Evolutionary conservation across 2,888 invertebrate genomes (phyloP).

Genomic region (Xanthorhoe spadicearia): DNA sequence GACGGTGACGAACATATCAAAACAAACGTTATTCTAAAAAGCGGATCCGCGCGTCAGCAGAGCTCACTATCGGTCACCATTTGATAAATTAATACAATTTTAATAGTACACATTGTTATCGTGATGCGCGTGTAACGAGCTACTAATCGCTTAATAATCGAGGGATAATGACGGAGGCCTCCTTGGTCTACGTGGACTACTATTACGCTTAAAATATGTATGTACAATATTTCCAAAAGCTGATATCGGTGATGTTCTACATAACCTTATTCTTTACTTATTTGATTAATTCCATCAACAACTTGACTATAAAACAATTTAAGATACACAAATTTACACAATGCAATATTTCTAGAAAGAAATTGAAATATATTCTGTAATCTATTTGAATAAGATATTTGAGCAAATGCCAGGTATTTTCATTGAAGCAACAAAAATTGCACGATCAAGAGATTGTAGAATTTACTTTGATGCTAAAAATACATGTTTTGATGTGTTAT

Average conservation of each 20-base stretch:
- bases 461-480: not conserved
- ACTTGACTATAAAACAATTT: too few species aligned
- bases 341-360: too few species aligned
- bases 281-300: too few species aligned
- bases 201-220: slow-evolving; percentile 19
- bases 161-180: slow-evolving; percentile 56
- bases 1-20: not conserved
- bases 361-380: too few species aligned
- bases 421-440: too few species aligned
- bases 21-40: slow-evolving; percentile 10
- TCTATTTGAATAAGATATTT: too few species aligned
- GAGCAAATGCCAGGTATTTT: too few species aligned
- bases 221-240: not conserved
- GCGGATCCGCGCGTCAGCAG: slow-evolving; percentile 17
- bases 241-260: too few species aligned
- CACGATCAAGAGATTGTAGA: slow-evolving; percentile 1
- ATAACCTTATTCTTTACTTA: too few species aligned
- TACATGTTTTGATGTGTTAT: not conserved
- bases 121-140: slow-evolving; percentile 67
- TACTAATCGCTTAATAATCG: slow-evolving; percentile 69
- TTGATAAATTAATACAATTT: slow-evolving; percentile 65
- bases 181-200: slow-evolving; percentile 38
- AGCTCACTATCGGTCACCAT: slow-evolving; percentile 51
- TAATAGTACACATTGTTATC: slow-evolving; percentile 59
- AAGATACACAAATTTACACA: too few species aligned